Evolutionary conservation across 2,797 vertebrate genomes (phyloP), one percentile per base, ranked within the genome.

Genomic region (Acestrorhynchus altus): DNA sequence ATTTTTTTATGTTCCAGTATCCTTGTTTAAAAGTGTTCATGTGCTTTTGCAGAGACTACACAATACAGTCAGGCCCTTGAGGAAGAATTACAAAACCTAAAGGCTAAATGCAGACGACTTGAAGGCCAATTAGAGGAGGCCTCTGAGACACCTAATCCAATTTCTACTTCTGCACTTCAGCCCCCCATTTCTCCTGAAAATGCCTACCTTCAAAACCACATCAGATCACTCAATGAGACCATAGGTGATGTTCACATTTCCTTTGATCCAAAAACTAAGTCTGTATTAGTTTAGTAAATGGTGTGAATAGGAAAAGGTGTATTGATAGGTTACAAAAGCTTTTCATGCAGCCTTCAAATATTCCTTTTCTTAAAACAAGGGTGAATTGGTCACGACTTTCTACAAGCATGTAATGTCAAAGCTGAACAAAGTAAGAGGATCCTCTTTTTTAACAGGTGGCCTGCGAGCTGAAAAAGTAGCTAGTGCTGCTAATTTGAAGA

Each of bases 51-150:
- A 78, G 84, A 75, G 47, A 73, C 35, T 74, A n/a, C 73, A 92
- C 92, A 84, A 68, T 87, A 90, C 56, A 75, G 83, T 60, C 72
- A 84, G 22, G 91, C 85, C 22, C 81, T 94, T 39, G 89, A 94
- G 87, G 86, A 90, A 65, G 92, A 94, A 44, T 82, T 93, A 20
- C 70, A 28, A 40, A 87, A 71, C 22, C 80, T 93, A 51, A 91
- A 92, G 81, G 77, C 83, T 16, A 90, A 85, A 47, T 89, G 88
- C 74, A 79, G 88, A 74, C 16, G 28, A 4, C 75, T 92, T 52
- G 89, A 92, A 49, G 89, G 83, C 28, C 89, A 87, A 68, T 83
- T 91, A 63, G 86, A 91, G 80, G 84, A 67, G 0, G 16, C 79
- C 4, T 49, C 57, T 42, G 73, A 70, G 77, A 13, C 26, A 44